Evolutionary conservation across 2,113 vertebrate species (phyloP), one percentile per base, ranked within the genome.

Genomic region (Carassius auratus): DNA sequence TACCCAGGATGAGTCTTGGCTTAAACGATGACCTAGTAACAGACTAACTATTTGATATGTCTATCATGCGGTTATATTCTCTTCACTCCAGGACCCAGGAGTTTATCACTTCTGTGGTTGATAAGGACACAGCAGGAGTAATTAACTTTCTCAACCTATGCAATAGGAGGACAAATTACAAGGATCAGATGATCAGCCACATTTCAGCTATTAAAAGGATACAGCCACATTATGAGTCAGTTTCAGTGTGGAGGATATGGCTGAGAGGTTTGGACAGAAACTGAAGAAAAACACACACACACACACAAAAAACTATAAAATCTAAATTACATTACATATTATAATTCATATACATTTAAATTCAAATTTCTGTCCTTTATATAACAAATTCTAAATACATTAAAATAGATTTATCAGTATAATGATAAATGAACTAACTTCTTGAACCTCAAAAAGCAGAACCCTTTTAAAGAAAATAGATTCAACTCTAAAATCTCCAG

Each of bases 201-300:
- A 9, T 19, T 55, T 76, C 57, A 6, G 45, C 3, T 4, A 17
- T 42, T 17, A 55, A 80, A 97, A 99, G 96, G 97, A 99, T 99
- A 99, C 96, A 88, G 98, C 98, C 90, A 99, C 98, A 0, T 99
- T 99, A 94, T 99, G 98, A 45, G 96, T 96, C 84, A 99, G 95
- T 90, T 91, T 96, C 89, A 99, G 92, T 7, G 90, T 95, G 84
- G 94, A 95, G 19, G 96, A 96, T 87, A 99, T 99, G 86, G 97
- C 97, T 0, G 97, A 97, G 36, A 99, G 91, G 86, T 99, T 99
- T 62, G 98, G 98, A 90, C 98, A 99, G 92, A 99, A 99, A 87
- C 98, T 99, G 88, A 0, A 86, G 66, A 83, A 84, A 45, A 30
- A 30, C 26, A 26, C 26, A 26, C 26, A 26, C 26, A 26, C 26